Conservation (phyloP, 2,797 vertebrate genomes). For the Zalophus californianus region DNA sequence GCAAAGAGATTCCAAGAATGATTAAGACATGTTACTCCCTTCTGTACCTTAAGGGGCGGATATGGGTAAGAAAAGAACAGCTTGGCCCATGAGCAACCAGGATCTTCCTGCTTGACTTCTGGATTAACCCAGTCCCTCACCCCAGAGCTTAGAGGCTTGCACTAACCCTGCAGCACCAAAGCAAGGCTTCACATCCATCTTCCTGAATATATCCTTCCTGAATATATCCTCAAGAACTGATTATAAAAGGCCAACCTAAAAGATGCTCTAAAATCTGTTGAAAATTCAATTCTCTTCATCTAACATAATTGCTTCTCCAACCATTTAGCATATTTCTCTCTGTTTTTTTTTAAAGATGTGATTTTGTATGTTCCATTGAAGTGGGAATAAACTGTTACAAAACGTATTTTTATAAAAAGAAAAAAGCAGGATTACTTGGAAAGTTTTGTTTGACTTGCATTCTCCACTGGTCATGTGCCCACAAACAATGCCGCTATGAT, state of each 20-base stretch:
- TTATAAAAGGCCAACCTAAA: neutral
- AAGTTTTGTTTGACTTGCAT: neutral
- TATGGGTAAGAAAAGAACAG: neutral
- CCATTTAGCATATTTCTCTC: neutral
- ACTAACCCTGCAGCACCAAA: neutral
- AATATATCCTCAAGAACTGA: neutral
- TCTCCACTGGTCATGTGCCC: neutral
- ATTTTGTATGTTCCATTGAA: neutral
- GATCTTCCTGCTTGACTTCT: neutral
- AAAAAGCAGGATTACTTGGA: neutral
- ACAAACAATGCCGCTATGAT: neutral
- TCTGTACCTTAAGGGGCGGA: neutral
- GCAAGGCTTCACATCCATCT: neutral
- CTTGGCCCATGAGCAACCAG: neutral
- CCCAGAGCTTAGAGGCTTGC: neutral
- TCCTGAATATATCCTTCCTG: neutral
- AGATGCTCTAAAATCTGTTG: neutral
- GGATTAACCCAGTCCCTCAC: neutral
- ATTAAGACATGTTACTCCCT: neutral
- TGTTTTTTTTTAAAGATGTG: neutral
- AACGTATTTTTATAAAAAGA: neutral
- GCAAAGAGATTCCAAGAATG: neutral
- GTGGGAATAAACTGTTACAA: neutral
- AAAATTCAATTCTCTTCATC: neutral
- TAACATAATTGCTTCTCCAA: neutral